A percentile compares a stretch with the other conserved stretches of the same genome.
phyloP scores from a whole-genome alignment of 2,888 invertebrate species.

The Callimorpha dominula region DNA sequence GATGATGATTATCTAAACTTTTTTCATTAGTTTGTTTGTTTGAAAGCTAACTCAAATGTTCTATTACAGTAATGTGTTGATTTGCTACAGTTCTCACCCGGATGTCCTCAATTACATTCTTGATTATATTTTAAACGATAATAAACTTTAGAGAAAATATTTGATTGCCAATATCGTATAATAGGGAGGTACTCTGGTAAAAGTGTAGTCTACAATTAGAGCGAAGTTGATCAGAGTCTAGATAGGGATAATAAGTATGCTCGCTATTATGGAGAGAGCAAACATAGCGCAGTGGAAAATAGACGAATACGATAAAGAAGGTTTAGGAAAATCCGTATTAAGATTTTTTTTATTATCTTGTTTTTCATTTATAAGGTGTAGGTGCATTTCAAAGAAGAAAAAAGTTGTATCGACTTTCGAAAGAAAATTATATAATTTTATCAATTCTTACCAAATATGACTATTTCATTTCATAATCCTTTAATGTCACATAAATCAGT shows the following conservation, averaged over 20 bases:
- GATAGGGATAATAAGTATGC: constrained; percentile 74
- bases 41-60: constrained; percentile 12
- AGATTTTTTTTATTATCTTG: not conserved
- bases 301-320: constrained; percentile 42
- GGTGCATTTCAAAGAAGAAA: too few relatives aligned
- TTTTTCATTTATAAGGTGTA: not conserved
- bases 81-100: constrained; percentile 25
- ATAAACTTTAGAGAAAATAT: constrained; percentile 35
- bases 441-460: too few relatives aligned
- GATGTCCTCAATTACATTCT: constrained; percentile 42
- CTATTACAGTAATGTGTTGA: constrained; percentile 10
- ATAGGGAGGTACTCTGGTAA: constrained; percentile 46
- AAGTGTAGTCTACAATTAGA: constrained; percentile 74
- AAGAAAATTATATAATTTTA: too few relatives aligned
- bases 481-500: too few relatives aligned
- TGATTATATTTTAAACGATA: constrained; percentile 30
- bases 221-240: constrained; percentile 68
- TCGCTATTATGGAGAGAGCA: constrained; percentile 76
- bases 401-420: too few relatives aligned
- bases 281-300: constrained; percentile 44
- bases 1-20: constrained; percentile 15
- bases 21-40: constrained; percentile 16
- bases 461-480: too few relatives aligned
- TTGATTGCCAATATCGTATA: constrained; percentile 25
- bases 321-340: constrained; percentile 33